Conservation (phyloP, 2,888 invertebrate species). For the Timema podura region DNA sequence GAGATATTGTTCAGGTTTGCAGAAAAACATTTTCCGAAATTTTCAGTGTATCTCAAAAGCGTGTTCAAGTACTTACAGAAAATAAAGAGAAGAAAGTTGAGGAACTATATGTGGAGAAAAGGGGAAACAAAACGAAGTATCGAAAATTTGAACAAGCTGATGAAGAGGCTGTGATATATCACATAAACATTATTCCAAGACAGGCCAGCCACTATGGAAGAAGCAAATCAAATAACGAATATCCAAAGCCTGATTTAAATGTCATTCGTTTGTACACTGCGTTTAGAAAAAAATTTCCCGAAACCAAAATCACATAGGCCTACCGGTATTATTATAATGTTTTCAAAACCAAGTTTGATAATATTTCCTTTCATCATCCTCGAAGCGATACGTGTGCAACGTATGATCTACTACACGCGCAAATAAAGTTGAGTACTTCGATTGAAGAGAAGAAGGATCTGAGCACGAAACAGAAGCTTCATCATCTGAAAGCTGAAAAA, state of each 20-base stretch:
- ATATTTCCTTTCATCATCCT: neutral
- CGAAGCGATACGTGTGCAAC: neutral
- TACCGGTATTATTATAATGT: neutral
- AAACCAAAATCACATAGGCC: neutral
- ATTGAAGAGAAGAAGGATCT: neutral
- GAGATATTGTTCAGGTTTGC: slow-evolving; percentile 30
- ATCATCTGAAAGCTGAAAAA: too few relatives aligned
- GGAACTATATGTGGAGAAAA: neutral
- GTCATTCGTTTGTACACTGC: neutral
- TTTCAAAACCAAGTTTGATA: neutral
- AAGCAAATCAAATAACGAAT: neutral
- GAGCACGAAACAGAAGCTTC: neutral
- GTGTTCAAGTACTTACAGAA: neutral
- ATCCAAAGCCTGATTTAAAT: neutral
- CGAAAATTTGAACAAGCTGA: neutral
- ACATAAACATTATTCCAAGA: neutral
- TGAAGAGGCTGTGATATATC: neutral
- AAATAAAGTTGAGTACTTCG: neutral
- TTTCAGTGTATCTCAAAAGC: slow-evolving; percentile 23
- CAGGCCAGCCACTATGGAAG: neutral
- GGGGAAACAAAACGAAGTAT: neutral
- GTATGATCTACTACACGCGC: neutral
- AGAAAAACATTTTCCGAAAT: slow-evolving; percentile 32
- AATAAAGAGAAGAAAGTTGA: neutral
- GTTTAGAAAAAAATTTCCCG: neutral